Evolutionary conservation across 2,888 invertebrate species (phyloP), one percentile per base, ranked within the genome.

Genomic region (Penaeus monodon): DNA sequence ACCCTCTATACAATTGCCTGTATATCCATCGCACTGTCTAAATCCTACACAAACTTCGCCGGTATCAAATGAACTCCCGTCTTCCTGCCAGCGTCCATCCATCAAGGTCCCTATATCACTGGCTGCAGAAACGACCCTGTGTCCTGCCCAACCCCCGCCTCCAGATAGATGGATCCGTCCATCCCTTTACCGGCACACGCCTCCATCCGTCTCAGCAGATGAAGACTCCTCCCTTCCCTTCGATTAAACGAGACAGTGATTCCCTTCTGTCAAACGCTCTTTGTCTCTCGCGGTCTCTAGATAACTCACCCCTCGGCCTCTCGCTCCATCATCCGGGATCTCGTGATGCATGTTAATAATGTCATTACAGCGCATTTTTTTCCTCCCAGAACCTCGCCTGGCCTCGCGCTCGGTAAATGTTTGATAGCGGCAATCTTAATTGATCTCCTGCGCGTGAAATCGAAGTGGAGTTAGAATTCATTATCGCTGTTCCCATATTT

Each of bases 391-490:
- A 49, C 76, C 66, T 77, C 84, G 78, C 63, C 63, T 14, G 3
- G 57, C 57, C 57, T 17, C 70, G 17, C 70, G n/a, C 49, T 84
- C 77, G 66, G 80, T 85, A 76, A 57, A 38, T 63, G 81, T 86
- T 81, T 81, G 85, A 86, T 81, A 81, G 57, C 80, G 8, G 7
- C 64, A 86, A 86, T 86, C 85, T 86, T 68, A 86, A 86, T 86
- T 86, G 85, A 77, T 86, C 85, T 86, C 24, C 17, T 66, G 63
- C 74, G 76, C 74, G 76, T 68, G 85, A 86, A 81, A 81, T 86
- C 74, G 66, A 64, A 81, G 81, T 81, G 76, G 44, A 70, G 38
- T 66, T 57, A 49, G 77, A 74, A 81, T 64, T 81, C 85, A 76
- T 86, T 81, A 81, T 86, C 81, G 33, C 64, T 44, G 66, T 20